Percentiles rank a stretch among this genome's conserved stretches.
phyloP scores from a whole-genome alignment of 2,888 invertebrate species.

The Andrena fulva region DNA sequence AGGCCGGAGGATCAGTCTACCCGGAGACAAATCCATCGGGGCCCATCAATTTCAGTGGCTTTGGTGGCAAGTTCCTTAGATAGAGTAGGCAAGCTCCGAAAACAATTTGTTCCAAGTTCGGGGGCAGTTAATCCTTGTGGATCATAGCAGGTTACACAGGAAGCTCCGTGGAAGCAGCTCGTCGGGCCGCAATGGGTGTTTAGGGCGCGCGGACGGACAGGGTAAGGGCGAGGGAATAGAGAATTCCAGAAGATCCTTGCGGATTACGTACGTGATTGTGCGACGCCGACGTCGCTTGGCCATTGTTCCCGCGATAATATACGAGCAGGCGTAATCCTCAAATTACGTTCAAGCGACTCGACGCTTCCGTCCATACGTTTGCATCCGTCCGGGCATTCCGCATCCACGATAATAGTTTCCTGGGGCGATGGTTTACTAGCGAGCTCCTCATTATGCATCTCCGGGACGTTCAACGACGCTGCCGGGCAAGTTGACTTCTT shows the following conservation, averaged over 20 bases:
- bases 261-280: slow-evolving; percentile 80
- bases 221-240: slow-evolving; percentile 31
- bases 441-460: slow-evolving; percentile 60
- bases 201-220: slow-evolving; percentile 26
- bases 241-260: slow-evolving; percentile 76
- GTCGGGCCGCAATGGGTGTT: slow-evolving; percentile 45
- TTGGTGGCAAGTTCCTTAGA: neutral
- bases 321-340: slow-evolving; percentile 79
- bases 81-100: slow-evolving; percentile 20
- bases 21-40: neutral
- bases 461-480: neutral
- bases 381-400: slow-evolving; percentile 54
- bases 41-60: neutral
- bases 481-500: neutral
- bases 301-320: slow-evolving; percentile 79
- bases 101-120: slow-evolving; percentile 69
- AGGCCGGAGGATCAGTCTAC: neutral
- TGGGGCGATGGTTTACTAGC: slow-evolving; percentile 77
- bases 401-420: slow-evolving; percentile 76
- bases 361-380: slow-evolving; percentile 71
- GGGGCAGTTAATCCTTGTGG: slow-evolving; percentile 69
- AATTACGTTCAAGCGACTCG: slow-evolving; percentile 78
- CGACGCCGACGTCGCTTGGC: slow-evolving; percentile 71
- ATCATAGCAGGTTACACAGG: slow-evolving; percentile 67
- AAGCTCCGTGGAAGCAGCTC: slow-evolving; percentile 56